These are phyloP conservation scores for Mugil cephalus DNA, from an alignment of 2,113 vertebrate genomes.

Conservation along the genomic window DNA sequence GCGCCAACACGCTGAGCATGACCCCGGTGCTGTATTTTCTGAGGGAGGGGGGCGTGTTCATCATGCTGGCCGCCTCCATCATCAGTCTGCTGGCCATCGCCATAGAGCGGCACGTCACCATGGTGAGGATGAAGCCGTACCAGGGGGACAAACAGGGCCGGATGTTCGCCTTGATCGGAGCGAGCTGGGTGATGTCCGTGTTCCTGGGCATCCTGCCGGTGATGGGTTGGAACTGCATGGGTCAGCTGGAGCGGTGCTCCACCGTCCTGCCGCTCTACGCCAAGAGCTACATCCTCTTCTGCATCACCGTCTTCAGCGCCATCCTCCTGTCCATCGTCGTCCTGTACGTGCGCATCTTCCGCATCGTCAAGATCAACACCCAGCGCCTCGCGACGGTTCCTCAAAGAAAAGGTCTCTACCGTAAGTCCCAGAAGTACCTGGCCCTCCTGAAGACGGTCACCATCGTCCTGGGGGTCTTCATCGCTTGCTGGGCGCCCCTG, in stretches of 20 bases:
- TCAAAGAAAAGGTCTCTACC: conserved; percentile 69
- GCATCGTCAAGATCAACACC: conserved; percentile 88
- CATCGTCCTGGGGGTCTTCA: conserved; percentile 90
- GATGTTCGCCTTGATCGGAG: conserved; percentile 86
- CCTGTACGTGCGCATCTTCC: conserved; percentile 90
- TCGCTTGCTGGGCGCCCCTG: conserved; percentile 91
- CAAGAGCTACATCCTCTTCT: conserved; percentile 91
- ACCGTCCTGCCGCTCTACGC: conserved; percentile 91
- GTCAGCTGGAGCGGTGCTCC: conserved; percentile 85
- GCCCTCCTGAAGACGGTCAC: conserved; percentile 90
- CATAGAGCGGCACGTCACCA: conserved; percentile 91
- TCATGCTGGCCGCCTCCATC: conserved; percentile 89
- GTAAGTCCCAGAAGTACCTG: conserved; percentile 86
- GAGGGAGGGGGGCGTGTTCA: conserved; percentile 90
- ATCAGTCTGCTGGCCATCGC: conserved; percentile 93
- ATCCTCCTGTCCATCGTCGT: conserved; percentile 89
- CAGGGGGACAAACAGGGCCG: conserved; percentile 85
- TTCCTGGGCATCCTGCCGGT: conserved; percentile 88
- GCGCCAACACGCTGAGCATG: conserved; percentile 87
- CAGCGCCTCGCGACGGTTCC: conserved; percentile 67
- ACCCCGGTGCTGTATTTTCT: conserved; percentile 91
- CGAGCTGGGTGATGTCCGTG: conserved; percentile 87
- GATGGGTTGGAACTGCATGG: conserved; percentile 93
- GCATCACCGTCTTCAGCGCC: conserved; percentile 86
- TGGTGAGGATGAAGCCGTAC: conserved; percentile 89